Evolutionary conservation across 64 coral and sea anemone genomes (phyloP).

Genomic region (Platygyra sinensis): DNA sequence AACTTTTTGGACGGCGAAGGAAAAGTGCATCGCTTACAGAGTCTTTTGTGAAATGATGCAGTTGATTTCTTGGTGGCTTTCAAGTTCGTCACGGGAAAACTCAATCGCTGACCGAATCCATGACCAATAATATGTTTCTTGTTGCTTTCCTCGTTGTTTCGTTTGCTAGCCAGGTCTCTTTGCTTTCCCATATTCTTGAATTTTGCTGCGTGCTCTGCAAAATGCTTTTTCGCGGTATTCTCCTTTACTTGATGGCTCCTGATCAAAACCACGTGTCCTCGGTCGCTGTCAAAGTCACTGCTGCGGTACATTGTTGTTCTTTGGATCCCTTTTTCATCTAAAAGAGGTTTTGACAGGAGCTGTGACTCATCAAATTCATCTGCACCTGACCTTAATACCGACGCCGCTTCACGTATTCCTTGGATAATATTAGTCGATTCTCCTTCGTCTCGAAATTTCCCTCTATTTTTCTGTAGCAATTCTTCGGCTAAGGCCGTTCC

Average conservation of each 20-base stretch:
- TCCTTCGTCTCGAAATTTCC: neutral
- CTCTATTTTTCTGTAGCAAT: constrained; percentile 26
- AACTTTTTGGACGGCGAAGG: neutral
- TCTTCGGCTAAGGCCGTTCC: constrained; percentile 26
- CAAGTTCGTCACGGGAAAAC: neutral
- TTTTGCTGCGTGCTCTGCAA: neutral
- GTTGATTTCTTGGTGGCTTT: neutral
- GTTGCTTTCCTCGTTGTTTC: neutral
- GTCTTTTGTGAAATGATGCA: neutral
- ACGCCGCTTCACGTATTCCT: neutral
- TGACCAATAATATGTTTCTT: neutral
- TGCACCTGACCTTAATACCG: neutral
- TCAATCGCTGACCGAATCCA: neutral
- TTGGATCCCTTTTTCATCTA: constrained; percentile 13
- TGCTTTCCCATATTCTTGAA: neutral
- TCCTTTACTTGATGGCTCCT: constrained; percentile 15
- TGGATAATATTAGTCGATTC: constrained; percentile 25
- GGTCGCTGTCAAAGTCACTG: neutral
- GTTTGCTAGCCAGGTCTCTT: neutral
- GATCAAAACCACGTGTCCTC: constrained; percentile 12
- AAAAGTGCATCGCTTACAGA: neutral
- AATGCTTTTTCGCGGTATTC: neutral
- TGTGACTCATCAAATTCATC: neutral
- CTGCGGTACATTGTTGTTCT: constrained; percentile 1
- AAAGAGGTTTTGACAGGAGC: neutral